Evolutionary conservation across 2,888 invertebrate species (phyloP).

Genomic region (Zygaena filipendulae): DNA sequence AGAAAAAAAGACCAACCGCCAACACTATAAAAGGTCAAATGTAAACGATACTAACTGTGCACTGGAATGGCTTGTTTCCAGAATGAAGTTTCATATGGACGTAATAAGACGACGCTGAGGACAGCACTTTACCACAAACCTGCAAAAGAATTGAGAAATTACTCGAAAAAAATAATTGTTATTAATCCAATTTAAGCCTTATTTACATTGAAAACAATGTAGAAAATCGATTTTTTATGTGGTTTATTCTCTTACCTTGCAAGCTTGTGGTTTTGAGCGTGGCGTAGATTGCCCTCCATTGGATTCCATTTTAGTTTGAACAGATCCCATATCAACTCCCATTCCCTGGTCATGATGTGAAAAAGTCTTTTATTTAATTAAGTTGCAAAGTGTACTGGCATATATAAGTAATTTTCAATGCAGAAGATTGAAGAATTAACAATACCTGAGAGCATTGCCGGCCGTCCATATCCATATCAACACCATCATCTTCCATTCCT

Average conservation of each 20-base stretch:
- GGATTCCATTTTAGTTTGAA: slow-evolving; percentile 61
- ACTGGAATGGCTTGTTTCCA: slow-evolving; percentile 82
- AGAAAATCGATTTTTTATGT: no score
- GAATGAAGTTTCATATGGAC: slow-evolving; percentile 87
- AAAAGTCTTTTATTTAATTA: slow-evolving; percentile 9
- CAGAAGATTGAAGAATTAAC: slow-evolving; percentile 2
- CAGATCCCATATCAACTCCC: slow-evolving; percentile 59
- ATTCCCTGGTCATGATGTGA: slow-evolving; percentile 53
- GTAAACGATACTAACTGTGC: slow-evolving; percentile 71
- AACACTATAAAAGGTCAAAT: no score
- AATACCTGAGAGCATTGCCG: slow-evolving; percentile 58
- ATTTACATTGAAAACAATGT: neutral
- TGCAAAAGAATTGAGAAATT: no score
- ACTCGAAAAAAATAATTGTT: no score
- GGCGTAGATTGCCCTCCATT: slow-evolving; percentile 54
- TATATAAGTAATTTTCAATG: slow-evolving; percentile 1
- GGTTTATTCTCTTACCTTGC: slow-evolving; percentile 74
- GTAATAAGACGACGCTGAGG: slow-evolving; percentile 82
- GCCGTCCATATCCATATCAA: slow-evolving; percentile 61
- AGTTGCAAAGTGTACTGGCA: neutral
- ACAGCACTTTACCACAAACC: slow-evolving; percentile 80
- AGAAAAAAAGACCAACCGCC: no score
- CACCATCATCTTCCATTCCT: slow-evolving; percentile 63
- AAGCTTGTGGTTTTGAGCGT: slow-evolving; percentile 77
- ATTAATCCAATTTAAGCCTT: no score